Evolutionary conservation across 2,113 vertebrate species (phyloP).

Genomic region (Coturnix japonica): DNA sequence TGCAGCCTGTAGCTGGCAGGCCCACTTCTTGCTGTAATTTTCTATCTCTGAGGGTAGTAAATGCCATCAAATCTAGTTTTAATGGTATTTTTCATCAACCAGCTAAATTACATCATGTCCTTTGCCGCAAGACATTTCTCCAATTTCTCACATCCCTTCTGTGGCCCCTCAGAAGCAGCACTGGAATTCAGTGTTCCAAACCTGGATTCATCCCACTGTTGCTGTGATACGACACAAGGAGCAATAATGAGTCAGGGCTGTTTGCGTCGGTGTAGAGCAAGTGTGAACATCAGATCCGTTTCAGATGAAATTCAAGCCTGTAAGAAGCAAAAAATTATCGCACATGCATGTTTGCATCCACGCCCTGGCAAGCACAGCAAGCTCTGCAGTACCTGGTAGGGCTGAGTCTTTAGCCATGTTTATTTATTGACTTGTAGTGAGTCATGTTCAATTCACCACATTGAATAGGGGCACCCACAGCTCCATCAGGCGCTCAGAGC

Average conservation of each 20-base stretch:
- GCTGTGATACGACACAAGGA: too few relatives aligned
- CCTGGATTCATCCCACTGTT: too few relatives aligned
- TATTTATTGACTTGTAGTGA: neutral
- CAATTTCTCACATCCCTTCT: neutral
- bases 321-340: neutral
- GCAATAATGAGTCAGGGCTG: neutral
- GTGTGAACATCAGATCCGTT: accelerated
- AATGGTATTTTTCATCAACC: neutral
- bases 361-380: neutral
- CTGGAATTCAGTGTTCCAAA: neutral
- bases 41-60: neutral
- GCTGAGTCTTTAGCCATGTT: neutral
- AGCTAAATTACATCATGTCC: accelerated
- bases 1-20: neutral
- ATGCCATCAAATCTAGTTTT: neutral
- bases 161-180: neutral
- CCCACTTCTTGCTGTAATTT: neutral
- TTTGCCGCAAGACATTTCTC: neutral
- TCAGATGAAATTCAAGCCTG: neutral
- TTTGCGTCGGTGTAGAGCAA: neutral
- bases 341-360: neutral
- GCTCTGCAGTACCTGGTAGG: neutral
- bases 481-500: too few relatives aligned
- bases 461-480: too few relatives aligned
- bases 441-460: neutral